Evolutionary conservation across 2,888 invertebrate species (phyloP), one percentile per base, ranked within the genome.

Genomic region (Chaitophorus viminalis): DNA sequence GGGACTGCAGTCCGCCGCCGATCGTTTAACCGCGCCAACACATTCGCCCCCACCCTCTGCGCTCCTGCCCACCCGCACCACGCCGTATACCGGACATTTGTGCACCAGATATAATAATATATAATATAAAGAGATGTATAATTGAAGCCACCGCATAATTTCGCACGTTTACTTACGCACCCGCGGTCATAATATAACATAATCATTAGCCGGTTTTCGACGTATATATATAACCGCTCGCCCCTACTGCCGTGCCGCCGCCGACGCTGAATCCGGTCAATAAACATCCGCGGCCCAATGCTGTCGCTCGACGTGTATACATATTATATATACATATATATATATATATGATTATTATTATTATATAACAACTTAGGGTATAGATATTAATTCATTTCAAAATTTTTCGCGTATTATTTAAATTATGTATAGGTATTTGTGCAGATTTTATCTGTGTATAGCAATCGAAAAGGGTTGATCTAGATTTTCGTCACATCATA

Each of bases 11-110:
- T 76, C 79, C 36, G 79, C 79, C 72, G 21, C 78, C 85, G 77
- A 70, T 85, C 85, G 77, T 78, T 85, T 85, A 85, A 78, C 85
- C 54, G 77, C 78, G 83, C 60, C 39, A 84, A 84, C 84, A 84
- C 78, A 6, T 8, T 52, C 46, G n/a, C 3, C 76, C 39, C 33
- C 8, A 6, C 29, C 78, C n/a, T 25, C 29, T 21, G 0, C 8
- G 18, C 46, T 21, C 36, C 9, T 31, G 68, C 9, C 6, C 3
- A 39, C 3, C 6, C 21, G 9, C 14, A 8, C 31, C 54, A 54
- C 54, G 29, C 52, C 46, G 14, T 2, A 14, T 14, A 1, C 36
- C 46, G 52, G 75, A 60, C 65, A 18, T 75, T 29, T 5, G 85
- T n/a, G 46, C 85, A n/a, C 76, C 85, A 46, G 85, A 86, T 77